Evolutionary conservation across 2,113 vertebrate genomes (phyloP), one percentile per base, ranked within the genome.

Genomic region (Hippocampus mohnikei): DNA sequence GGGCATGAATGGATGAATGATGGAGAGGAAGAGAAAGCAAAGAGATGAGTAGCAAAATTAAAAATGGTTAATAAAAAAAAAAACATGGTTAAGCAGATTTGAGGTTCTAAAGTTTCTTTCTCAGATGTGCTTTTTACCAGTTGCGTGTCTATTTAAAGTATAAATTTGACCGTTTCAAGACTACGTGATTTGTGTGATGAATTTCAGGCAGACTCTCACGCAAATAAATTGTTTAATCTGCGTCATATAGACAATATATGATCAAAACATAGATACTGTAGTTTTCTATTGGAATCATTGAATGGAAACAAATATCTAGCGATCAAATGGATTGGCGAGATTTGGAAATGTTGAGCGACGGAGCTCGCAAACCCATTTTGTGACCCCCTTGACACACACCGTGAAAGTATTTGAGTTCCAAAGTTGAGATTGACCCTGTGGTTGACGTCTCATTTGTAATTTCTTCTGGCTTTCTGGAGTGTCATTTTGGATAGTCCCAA

Each of bases 1-100:
- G 1, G 12, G 48, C 5, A 67, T 66, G 15, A 77, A 66, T 52
- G 73, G 69, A 73, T 63, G 69, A 59, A 65, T 59, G 52, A 37
- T n/a, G 58, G 41, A 71, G 53, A 66, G 37, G 20, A 20, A 58
- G 41, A 71, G 60, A 71, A 25, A 76, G 42, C 75, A 65, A 70
- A 69, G 40, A 74, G 68, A 70, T 56, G 37, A 16, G 41, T 40
- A 61, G 42, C 33, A 66, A 20, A 70, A 40, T 76, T 66, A 61
- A 67, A 50, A 9, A 20, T 62, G 33, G 18, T 61, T 18, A 65
- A 68, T 29, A 29, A 33, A 33, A 33, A 4, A 76, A 71, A 25
- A 58, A 59, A 12, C 2, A 68, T 56, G n/a, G n/a, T 15, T 58
- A 41, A 56, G 9, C 7, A 29, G 5, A 55, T 55, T 55, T 23